phyloP scores from a whole-genome alignment of 2,797 vertebrate species.

The Etheostoma nigrum region DNA sequence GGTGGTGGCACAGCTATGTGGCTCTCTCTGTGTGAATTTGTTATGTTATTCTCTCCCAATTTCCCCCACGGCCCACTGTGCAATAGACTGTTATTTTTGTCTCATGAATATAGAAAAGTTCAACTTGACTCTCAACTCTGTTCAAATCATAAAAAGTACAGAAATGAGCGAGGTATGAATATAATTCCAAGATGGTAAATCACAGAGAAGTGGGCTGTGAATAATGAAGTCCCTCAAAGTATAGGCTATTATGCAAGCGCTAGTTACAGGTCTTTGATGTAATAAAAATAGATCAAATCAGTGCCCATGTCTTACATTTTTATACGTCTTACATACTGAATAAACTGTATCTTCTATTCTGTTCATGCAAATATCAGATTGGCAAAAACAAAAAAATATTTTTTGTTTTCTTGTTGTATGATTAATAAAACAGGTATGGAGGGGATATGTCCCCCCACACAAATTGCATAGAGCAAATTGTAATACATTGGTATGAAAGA shows the following conservation, averaged over 20 bases:
- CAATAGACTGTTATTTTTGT: conserved; percentile 70
- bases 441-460: neutral
- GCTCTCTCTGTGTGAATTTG: conserved; percentile 74
- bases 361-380: conserved; percentile 5
- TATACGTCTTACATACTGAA: neutral
- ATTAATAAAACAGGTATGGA: neutral
- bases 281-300: conserved; percentile 45
- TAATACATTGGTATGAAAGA: conserved; percentile 1
- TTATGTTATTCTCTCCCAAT: conserved; percentile 76
- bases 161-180: conserved; percentile 59
- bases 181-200: conserved; percentile 61
- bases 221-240: conserved; percentile 56
- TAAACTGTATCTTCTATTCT: neutral
- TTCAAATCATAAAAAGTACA: conserved; percentile 72
- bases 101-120: conserved; percentile 77
- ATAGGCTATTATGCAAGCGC: conserved; percentile 35
- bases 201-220: conserved; percentile 61
- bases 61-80: conserved; percentile 62
- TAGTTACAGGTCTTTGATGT: conserved; percentile 40
- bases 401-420: conserved; percentile 6
- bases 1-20: conserved; percentile 71
- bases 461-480: neutral
- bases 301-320: conserved; percentile 18
- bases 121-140: conserved; percentile 70
- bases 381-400: neutral